phyloP scores from a whole-genome alignment of 1,140 invertebrate genomes.

The Gryllus bimaculatus region DNA sequence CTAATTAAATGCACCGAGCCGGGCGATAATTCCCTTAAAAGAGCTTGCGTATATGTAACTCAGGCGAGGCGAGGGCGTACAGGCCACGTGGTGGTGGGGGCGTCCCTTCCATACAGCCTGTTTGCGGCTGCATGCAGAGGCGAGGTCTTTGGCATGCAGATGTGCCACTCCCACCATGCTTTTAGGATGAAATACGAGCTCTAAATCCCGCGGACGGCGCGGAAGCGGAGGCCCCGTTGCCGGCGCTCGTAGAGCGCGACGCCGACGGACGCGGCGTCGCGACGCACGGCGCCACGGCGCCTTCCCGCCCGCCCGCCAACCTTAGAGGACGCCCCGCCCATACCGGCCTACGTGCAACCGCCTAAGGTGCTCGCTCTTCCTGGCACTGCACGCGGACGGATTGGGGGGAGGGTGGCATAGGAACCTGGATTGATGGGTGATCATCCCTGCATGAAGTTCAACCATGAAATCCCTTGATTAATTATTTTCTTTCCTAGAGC shows the following conservation, averaged over 20 bases:
- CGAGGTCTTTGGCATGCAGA: background rate
- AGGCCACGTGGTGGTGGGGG: background rate
- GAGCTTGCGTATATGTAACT: background rate
- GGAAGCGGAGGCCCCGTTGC: background rate
- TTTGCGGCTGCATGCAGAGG: background rate
- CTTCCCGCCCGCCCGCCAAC: too few species aligned
- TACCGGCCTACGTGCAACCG: too few species aligned
- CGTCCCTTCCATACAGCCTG: background rate
- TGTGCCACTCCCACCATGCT: background rate
- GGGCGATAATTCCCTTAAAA: background rate
- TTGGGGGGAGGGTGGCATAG: too few species aligned
- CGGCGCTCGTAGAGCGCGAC: background rate
- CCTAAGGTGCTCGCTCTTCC: background rate
- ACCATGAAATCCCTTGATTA: too few species aligned
- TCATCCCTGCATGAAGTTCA: too few species aligned
- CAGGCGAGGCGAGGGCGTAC: background rate
- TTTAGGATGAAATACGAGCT: constrained; percentile 1
- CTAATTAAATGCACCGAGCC: background rate
- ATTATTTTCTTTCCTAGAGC: too few species aligned
- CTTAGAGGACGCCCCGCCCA: background rate
- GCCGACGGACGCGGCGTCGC: background rate
- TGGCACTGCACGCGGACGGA: too few species aligned
- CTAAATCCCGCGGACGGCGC: background rate
- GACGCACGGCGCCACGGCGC: too few species aligned
- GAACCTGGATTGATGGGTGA: too few species aligned